A percentile compares a stretch with the other conserved stretches of the same genome.
phyloP scores from a whole-genome alignment of 2,888 invertebrate genomes.

The Molorchus minor region DNA sequence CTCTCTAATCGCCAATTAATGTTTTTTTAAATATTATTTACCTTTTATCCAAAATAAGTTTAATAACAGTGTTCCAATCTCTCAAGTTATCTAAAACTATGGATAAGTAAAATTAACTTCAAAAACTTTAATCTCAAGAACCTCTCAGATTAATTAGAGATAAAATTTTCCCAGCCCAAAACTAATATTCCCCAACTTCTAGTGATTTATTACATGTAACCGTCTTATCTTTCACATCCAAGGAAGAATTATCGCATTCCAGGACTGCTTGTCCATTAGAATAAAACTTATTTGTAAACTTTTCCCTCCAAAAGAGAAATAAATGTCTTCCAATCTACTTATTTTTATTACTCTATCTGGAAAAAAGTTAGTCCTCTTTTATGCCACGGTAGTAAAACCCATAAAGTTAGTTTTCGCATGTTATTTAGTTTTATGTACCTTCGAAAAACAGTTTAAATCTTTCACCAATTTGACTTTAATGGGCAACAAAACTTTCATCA shows the following conservation, averaged over 20 bases:
- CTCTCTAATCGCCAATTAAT: no score
- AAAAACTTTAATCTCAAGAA: neutral
- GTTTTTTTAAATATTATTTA: no score
- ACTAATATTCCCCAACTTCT: neutral
- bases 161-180: neutral
- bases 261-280: neutral
- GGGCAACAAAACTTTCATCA: no score
- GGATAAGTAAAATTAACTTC: no score
- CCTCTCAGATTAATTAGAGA: neutral
- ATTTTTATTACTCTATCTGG: conserved; percentile 8
- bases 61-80: no score
- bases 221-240: neutral
- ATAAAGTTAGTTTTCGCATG: conserved; percentile 14
- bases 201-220: neutral
- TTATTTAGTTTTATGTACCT: conserved; percentile 13
- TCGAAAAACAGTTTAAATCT: conserved; percentile 7
- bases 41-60: no score
- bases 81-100: no score
- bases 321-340: neutral
- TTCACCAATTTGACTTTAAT: conserved; percentile 6
- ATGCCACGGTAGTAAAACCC: conserved; percentile 7
- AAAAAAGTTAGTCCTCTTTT: conserved; percentile 5
- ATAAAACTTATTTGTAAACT: neutral
- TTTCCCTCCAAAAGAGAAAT: neutral
- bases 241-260: neutral